Percentiles rank a stretch among this genome's conserved stretches.
phyloP scores from a whole-genome alignment of 1,140 invertebrate genomes.

The Sycophaga agraensis region DNA sequence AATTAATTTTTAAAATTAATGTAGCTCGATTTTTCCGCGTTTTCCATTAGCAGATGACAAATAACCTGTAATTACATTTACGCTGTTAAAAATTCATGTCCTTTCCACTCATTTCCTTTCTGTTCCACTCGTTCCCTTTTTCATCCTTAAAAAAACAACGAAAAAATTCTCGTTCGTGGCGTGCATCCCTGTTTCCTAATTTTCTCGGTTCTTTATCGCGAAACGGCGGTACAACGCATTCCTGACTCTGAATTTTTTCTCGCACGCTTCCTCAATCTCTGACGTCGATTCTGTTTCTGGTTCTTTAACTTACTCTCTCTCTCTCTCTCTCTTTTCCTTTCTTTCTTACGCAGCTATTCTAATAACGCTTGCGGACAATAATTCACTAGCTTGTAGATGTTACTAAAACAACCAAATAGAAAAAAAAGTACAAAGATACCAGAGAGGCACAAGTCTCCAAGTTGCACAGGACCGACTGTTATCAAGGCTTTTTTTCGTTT shows the following conservation, averaged over 20 bases:
- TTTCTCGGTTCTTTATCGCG: slow-evolving; percentile 14
- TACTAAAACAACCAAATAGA: slow-evolving; percentile 46
- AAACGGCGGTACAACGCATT: slow-evolving; percentile 11
- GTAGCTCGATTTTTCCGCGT: too few species aligned
- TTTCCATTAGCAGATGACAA: too few species aligned
- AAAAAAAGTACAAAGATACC: background rate
- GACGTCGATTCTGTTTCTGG: too few species aligned
- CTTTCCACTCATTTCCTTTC: background rate
- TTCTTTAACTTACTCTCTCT: too few species aligned
- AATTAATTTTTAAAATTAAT: too few species aligned
- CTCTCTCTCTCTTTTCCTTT: too few species aligned
- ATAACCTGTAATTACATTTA: background rate
- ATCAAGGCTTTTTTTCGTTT: slow-evolving; percentile 30
- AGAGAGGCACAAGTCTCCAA: slow-evolving; percentile 29
- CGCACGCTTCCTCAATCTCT: slow-evolving; percentile 17
- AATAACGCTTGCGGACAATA: too few species aligned
- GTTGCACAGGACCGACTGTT: slow-evolving; percentile 28
- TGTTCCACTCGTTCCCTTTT: background rate
- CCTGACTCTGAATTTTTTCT: slow-evolving; percentile 1
- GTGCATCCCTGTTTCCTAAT: slow-evolving; percentile 12
- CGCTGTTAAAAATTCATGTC: slow-evolving; percentile 2
- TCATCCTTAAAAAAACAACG: background rate
- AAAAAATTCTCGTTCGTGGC: too few species aligned
- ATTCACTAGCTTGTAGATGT: slow-evolving; percentile 47
- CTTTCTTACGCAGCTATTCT: slow-evolving; percentile 27